Base-by-base conservation (phyloP, 1,140 invertebrate species). In the Papilio machaon region DNA sequence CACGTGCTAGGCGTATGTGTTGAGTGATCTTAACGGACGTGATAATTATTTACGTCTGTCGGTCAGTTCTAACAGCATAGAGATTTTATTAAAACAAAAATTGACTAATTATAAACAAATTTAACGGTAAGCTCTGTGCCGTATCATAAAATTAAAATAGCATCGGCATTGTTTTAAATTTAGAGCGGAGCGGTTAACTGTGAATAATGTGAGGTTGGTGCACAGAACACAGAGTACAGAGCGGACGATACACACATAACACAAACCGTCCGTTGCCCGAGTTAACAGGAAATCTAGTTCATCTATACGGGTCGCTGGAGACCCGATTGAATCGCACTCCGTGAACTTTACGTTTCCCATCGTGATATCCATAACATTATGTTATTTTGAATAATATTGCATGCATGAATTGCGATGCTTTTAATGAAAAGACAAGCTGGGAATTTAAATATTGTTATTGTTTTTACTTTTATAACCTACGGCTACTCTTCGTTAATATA, bases 251-350 rank as follows among this genome's bases (percentile, higher is more conserved):
- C 80, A 81, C 77, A 84, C 80, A 77, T 75, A 80, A 74, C 82
- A 81, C 73, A 75, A 79, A 52, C 82, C 75, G 74, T 64, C 79
- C 83, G 74, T 76, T 76, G 46, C 74, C 74, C 74, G 74, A 76
- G 74, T 76, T 83, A 89, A 84, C 85, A 87, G 89, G 89, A 91
- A 92, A 89, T 91, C 86, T 88, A 87, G 90, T 89, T 87, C 90
- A 89, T 90, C 85, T 89, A 81, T 83, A 91, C 86, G 87, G 90
- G 85, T 91, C 88, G 90, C 84, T 88, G 87, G 83, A 84, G 83
- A 84, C 79, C 85, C 84, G 88, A 85, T 86, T 83, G 84, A 87
- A 87, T 82, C 86, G 84, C 82, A 74, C 76, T 88, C 86, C 86
- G 85, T 85, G 86, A 91, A 88, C 86, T 86, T 88, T 81, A 58